Evolutionary conservation across 2,113 vertebrate species (phyloP).

Genomic region (Donacobius atricapilla): DNA sequence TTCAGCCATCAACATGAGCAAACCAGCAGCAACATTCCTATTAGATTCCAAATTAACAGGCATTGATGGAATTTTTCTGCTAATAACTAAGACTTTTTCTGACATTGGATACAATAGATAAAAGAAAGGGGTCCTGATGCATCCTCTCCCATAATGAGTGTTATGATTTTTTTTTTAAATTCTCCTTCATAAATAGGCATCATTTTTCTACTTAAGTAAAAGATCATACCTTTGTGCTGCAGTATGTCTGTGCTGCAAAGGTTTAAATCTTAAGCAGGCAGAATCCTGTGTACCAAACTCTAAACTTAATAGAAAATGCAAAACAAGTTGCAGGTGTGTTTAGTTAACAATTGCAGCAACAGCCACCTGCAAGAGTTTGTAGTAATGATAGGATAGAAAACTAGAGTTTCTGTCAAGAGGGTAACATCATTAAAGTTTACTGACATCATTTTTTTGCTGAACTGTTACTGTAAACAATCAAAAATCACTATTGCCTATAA

Average conservation of each 20-base stretch:
- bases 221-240: background rate
- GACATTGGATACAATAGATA: background rate
- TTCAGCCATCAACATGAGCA: background rate
- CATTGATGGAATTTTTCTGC: background rate
- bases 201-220: background rate
- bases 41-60: background rate
- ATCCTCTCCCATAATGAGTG: background rate
- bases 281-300: background rate
- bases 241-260: background rate
- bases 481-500: background rate
- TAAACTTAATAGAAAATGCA: background rate
- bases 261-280: background rate
- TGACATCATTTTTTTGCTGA: background rate
- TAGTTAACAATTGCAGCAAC: background rate
- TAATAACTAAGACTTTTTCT: background rate
- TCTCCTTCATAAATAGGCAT: background rate
- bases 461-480: background rate
- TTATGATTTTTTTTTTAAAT: background rate
- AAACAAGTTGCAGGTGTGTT: background rate
- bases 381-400: background rate
- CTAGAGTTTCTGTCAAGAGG: background rate
- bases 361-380: background rate
- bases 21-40: background rate
- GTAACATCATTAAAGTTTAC: background rate
- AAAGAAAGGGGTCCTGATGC: background rate